Base-by-base conservation (phyloP, 2,888 invertebrate genomes). In the Strigamia maritima region DNA sequence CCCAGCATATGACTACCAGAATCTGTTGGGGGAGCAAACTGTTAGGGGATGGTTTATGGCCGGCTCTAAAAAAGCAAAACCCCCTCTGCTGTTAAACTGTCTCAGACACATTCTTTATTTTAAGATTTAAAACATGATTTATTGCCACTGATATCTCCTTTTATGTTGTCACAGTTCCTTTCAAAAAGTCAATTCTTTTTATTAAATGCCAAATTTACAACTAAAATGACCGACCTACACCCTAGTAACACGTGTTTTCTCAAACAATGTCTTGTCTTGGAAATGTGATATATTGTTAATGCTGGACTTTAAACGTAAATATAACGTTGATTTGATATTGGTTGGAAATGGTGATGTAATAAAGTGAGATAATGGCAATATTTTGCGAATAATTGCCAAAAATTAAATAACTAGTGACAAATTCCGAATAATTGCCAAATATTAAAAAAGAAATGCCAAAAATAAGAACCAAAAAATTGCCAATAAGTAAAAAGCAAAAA, bases 111-210 rank as follows among this genome's bases (percentile, higher is more conserved):
- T 54, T 54, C 54, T 54, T 54, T 54, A 54, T 54, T 54, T 54
- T 22, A 54, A 54, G 54, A 54, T 54, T 54, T 54, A 54, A 54
- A 54, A 54, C 54, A 54, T 54, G 54, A 54, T 54, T 54, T 54
- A 54, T 22, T n/a, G 22, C 54, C 54, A 54, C 54, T 54, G 54
- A 54, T 54, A 54, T 54, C 35, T 35, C 54, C 54, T 19, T 54
- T 54, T 54, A 54, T 19, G 54, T 10, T 22, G 54, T 54, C 54
- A 19, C 54, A 19, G 54, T 54, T 19, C 19, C 6, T 0, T 54
- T 54, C 19, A 0, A n/a, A 54, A 19, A 54, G 1, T 54, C 19
- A 22, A 16, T 49, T 49, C 49, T 16, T 19, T 16, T 19, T 16
- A 16, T 49, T 14, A 16, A 16, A 19, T 19, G 3, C 7, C 16